Evolutionary conservation across 2,888 invertebrate species (phyloP).

Genomic region (Agrotis puta): DNA sequence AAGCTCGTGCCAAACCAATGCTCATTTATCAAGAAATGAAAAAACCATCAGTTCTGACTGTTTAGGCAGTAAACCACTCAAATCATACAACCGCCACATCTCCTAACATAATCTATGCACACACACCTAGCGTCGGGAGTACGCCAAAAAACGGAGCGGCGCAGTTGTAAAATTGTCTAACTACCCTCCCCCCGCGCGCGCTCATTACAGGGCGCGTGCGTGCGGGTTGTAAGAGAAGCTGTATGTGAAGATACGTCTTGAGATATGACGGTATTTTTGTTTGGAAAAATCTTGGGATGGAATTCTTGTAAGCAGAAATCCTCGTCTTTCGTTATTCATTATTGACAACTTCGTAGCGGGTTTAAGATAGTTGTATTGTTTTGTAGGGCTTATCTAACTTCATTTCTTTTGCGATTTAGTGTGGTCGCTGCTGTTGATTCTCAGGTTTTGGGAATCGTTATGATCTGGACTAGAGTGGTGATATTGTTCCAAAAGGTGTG

Average conservation of each 20-base stretch:
- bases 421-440: too few relatives aligned
- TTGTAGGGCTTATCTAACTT: too few relatives aligned
- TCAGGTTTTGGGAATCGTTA: too few relatives aligned
- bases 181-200: slow-evolving; percentile 88
- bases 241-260: slow-evolving; percentile 70
- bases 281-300: background rate
- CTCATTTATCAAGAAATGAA: too few relatives aligned
- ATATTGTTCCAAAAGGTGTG: too few relatives aligned
- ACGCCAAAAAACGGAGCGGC: slow-evolving; percentile 90
- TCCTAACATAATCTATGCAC: slow-evolving; percentile 76
- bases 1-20: too few relatives aligned
- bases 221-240: slow-evolving; percentile 69
- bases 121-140: slow-evolving; percentile 87
- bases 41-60: too few relatives aligned
- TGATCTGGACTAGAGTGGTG: too few relatives aligned
- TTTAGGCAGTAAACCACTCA: slow-evolving; percentile 54
- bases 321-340: too few relatives aligned
- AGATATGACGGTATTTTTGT: slow-evolving; percentile 52
- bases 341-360: too few relatives aligned
- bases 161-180: slow-evolving; percentile 91
- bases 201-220: slow-evolving; percentile 89
- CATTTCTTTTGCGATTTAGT: too few relatives aligned
- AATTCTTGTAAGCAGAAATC: background rate
- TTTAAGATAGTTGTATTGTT: too few relatives aligned
- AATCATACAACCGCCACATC: slow-evolving; percentile 50